phyloP scores from a whole-genome alignment of 1,140 invertebrate species.

The Phenacoccus solenopsis region DNA sequence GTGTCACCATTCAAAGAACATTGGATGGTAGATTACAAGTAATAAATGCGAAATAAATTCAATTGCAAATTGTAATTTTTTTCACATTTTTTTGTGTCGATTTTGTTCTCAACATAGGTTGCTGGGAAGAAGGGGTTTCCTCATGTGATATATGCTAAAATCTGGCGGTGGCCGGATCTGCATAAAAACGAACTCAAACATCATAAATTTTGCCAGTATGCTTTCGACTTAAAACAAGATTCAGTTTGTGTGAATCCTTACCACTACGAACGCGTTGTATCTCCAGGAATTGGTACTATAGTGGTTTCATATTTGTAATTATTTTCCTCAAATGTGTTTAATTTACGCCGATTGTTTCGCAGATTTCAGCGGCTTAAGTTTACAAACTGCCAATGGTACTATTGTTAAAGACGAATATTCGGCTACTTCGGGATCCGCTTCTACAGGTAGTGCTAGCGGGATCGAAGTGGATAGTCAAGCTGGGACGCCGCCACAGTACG shows the following conservation, averaged over 20 bases:
- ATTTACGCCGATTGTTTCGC: no score
- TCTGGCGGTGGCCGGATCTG: slow-evolving; percentile 96
- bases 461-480: slow-evolving; percentile 73
- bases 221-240: slow-evolving; percentile 82
- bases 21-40: slow-evolving; percentile 91
- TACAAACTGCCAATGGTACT: no score
- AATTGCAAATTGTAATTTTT: no score
- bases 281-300: slow-evolving; percentile 73
- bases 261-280: slow-evolving; percentile 94
- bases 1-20: slow-evolving; percentile 95
- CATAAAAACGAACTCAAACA: slow-evolving; percentile 98
- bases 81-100: slow-evolving; percentile 22
- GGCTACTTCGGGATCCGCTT: slow-evolving; percentile 45
- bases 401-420: slow-evolving; percentile 68
- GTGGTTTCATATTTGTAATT: no score
- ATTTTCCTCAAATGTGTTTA: no score
- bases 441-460: slow-evolving; percentile 34
- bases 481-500: slow-evolving; percentile 38
- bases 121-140: slow-evolving; percentile 97
- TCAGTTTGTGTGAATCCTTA: slow-evolving; percentile 98
- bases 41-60: slow-evolving; percentile 17
- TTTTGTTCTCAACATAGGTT: slow-evolving; percentile 46
- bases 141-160: slow-evolving; percentile 93
- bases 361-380: slow-evolving; percentile 74
- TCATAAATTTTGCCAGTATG: slow-evolving; percentile 86